phyloP scores from a whole-genome alignment of 35 echinoderm and acorn worm species.

The Heliocidaris tuberculata region DNA sequence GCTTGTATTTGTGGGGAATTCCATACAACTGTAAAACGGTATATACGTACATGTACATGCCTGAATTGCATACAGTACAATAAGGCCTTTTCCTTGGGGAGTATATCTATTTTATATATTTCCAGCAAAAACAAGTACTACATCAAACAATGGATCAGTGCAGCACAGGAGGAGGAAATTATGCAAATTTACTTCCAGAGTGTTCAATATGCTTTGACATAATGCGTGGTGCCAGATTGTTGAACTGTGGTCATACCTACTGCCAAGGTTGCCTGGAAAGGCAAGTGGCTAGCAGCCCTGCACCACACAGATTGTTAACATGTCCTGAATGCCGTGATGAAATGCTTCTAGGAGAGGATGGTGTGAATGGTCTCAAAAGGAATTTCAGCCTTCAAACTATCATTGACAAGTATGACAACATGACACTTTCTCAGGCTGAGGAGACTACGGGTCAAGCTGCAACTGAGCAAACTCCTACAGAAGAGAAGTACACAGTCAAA shows the following conservation, averaged over 20 bases:
- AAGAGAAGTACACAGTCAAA: slow-evolving; percentile 25
- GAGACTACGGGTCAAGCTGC: not conserved
- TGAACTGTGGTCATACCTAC: slow-evolving; percentile 7
- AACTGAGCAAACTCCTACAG: slow-evolving; percentile 7
- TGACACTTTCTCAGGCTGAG: not conserved
- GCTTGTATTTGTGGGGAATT: not conserved
- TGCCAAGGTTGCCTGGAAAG: slow-evolving; percentile 14
- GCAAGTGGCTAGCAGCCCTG: not conserved
- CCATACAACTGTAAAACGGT: not conserved
- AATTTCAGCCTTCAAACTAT: not conserved
- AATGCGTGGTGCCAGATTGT: not conserved
- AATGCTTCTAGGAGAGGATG: not conserved
- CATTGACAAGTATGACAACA: slow-evolving; percentile 17
- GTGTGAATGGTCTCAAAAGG: slow-evolving; percentile 6
- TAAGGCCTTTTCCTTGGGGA: not conserved
- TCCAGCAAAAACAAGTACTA: not conserved
- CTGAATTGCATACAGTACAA: not conserved
- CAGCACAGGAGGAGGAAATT: not conserved
- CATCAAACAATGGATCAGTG: not conserved
- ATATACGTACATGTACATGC: not conserved
- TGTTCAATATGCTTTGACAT: slow-evolving; percentile 24
- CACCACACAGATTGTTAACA: not conserved
- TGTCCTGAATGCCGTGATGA: not conserved
- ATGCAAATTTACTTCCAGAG: not conserved
- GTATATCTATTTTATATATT: not conserved